phyloP scores from a whole-genome alignment of 2,113 vertebrate genomes.

The Ammodytes dubius region DNA sequence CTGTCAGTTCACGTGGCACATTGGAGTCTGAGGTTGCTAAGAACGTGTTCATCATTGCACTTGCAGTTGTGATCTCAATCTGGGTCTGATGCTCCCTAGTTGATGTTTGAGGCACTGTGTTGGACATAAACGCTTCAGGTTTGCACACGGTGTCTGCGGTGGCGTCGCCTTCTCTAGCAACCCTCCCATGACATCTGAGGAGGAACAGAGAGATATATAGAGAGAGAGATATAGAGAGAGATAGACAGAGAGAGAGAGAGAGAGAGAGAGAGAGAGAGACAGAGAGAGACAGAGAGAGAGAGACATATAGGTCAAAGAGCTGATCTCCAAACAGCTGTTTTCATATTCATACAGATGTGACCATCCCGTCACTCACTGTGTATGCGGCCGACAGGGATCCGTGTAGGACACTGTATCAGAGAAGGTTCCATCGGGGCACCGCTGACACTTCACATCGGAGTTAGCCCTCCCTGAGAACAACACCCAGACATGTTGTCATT shows the following conservation, averaged over 20 bases:
- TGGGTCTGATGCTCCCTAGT: fast-evolving
- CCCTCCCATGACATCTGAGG: slow-evolving; percentile 65
- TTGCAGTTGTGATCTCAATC: background rate
- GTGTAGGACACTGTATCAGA: slow-evolving; percentile 60
- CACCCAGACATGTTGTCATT: slow-evolving; percentile 18
- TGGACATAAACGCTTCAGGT: fast-evolving
- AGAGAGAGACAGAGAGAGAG: slow-evolving; percentile 25
- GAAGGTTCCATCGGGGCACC: slow-evolving; percentile 66
- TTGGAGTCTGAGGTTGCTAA: background rate
- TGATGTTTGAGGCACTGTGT: fast-evolving
- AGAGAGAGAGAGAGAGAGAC: slow-evolving; percentile 15
- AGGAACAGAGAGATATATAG: slow-evolving; percentile 32
- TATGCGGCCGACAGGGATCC: slow-evolving; percentile 69
- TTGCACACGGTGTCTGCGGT: slow-evolving; percentile 66
- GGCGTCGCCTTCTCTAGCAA: slow-evolving; percentile 49
- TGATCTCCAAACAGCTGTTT: background rate
- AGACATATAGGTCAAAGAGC: slow-evolving; percentile 31
- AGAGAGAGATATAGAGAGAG: too few species aligned
- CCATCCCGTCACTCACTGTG: slow-evolving; percentile 61
- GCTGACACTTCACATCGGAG: slow-evolving; percentile 63
- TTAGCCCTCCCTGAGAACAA: slow-evolving; percentile 61
- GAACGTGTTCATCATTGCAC: background rate
- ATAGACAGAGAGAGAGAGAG: slow-evolving; percentile 28
- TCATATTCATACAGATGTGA: background rate
- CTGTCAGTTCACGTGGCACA: background rate